A percentile compares a stretch with the other conserved stretches of the same genome.
phyloP scores from a whole-genome alignment of 2,888 invertebrate species.

The Phyto melanocephala region DNA sequence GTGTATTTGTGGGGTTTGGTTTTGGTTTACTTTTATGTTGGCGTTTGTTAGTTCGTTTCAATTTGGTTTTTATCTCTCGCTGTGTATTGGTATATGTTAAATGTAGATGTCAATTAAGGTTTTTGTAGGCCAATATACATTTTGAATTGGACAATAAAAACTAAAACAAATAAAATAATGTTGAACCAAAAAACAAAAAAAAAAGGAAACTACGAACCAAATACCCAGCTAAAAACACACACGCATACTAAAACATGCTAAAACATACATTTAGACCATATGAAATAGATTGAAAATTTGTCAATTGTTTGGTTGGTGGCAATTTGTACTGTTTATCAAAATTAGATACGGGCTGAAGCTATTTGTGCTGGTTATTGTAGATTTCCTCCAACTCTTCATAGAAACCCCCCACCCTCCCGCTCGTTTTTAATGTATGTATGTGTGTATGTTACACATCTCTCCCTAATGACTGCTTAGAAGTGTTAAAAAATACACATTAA shows the following conservation, averaged over 20 bases:
- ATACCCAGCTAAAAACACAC: not conserved
- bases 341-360: conserved; percentile 59
- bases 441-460: not conserved
- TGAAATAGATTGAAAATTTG: conserved; percentile 25
- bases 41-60: conserved; percentile 13
- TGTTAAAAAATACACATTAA: conserved; percentile 26
- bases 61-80: not conserved
- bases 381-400: not conserved
- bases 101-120: conserved; percentile 58
- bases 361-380: conserved; percentile 2
- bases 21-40: not conserved
- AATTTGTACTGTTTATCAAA: conserved; percentile 50
- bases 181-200: conserved; percentile 7
- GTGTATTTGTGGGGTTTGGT: not conserved
- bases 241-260: not conserved
- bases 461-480: conserved; percentile 19
- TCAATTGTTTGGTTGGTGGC: conserved; percentile 39
- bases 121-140: conserved; percentile 62
- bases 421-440: not conserved
- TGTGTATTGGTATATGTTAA: conserved; percentile 1
- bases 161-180: conserved; percentile 56
- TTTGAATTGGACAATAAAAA: conserved; percentile 62
- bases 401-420: not conserved
- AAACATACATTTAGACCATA: not conserved
- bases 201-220: not conserved